phyloP scores from a whole-genome alignment of 1,140 invertebrate species.

The Xylocopa sonorina region DNA sequence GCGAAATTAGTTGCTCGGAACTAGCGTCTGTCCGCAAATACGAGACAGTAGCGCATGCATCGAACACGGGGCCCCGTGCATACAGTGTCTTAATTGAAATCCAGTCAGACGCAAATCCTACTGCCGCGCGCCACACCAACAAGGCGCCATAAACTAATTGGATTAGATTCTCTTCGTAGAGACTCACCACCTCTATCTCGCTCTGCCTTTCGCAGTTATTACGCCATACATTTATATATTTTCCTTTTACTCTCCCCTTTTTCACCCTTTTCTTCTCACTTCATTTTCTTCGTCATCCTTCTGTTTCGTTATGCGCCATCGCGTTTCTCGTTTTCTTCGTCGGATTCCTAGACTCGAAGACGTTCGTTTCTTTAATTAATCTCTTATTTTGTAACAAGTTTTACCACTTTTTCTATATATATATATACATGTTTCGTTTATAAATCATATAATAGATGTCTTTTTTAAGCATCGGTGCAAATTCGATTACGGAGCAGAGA shows the following conservation, averaged over 20 bases:
- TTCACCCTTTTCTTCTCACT: background rate
- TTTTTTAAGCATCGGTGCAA: too few species aligned
- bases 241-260: background rate
- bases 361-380: background rate
- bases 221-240: slow-evolving; percentile 18
- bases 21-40: slow-evolving; percentile 40
- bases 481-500: slow-evolving; percentile 19
- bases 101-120: slow-evolving; percentile 67
- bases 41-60: slow-evolving; percentile 61
- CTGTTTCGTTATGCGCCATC: background rate
- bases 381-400: background rate
- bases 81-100: slow-evolving; percentile 78
- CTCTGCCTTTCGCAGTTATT: slow-evolving; percentile 30
- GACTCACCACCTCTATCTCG: slow-evolving; percentile 56
- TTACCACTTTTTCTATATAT: background rate
- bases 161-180: slow-evolving; percentile 70
- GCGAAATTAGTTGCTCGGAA: slow-evolving; percentile 46
- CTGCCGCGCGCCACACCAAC: slow-evolving; percentile 55
- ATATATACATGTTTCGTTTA: background rate
- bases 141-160: slow-evolving; percentile 72
- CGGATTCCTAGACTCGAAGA: background rate
- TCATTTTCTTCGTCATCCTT: too few species aligned
- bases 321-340: background rate
- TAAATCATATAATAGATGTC: slow-evolving; percentile 14
- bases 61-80: slow-evolving; percentile 58